Base-by-base conservation (phyloP, 1,140 invertebrate species). In the Micrasema longulum region DNA sequence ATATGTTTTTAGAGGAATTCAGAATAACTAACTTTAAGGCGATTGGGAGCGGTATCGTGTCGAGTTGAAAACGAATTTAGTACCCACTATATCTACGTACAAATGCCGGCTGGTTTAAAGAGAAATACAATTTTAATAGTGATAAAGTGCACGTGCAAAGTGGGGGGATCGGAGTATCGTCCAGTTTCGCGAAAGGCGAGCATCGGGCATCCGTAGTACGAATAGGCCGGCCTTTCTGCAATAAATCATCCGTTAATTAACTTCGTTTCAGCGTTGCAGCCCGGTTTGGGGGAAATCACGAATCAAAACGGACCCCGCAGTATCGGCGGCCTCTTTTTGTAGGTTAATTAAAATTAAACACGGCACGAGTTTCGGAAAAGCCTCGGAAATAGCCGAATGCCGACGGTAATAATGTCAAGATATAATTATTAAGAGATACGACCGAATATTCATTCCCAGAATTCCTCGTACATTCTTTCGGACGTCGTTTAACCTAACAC, bases 271-370 rank as follows among this genome's bases (percentile, higher is more conserved):
- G 36, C 31, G 23, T 16, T 14, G 47, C 31, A 71, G 26, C 10
- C 23, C 22, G 26, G 10, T 14, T 10, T 12, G 55, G 16, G 55
- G 35, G 31, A 14, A 74, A 71, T 70, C 68, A 74, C 62, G 68
- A 71, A 71, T 74, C 64, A 71, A 63, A 69, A 73, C 45, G 66
- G 71, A 63, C 43, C 47, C 64, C 52, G 52, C 63, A 18, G 47
- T 60, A 45, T 48, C 18, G 63, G 36, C 63, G 64, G 68, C 62
- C 48, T 20, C 66, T 18, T 60, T 69, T 71, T 71, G 68, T 74
- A 66, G 69, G 73, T 75, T 71, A 75, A 75, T 75, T 75, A 75
- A 75, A 75, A 71, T 74, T 75, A 57, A 75, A 52, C 73, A 71
- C 73, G 73, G 64, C 72, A 74, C 72, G 65, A 74, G 47, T 53